Conservation (phyloP, 2,888 invertebrate genomes). For the Dromius quadrimaculatus region DNA sequence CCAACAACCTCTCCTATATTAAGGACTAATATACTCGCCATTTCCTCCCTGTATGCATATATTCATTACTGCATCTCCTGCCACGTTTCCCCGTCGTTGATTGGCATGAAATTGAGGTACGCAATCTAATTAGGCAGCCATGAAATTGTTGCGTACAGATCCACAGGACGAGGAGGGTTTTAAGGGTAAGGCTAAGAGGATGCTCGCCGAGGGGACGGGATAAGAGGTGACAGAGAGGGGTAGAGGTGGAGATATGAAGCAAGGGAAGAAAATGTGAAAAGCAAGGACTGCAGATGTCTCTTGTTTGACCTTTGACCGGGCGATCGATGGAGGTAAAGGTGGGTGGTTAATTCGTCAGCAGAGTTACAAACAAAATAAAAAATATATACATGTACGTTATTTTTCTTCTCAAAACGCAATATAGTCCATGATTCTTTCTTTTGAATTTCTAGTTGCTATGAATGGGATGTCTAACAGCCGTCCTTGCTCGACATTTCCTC, state of each 20-base stretch:
- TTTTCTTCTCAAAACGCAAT: too few species aligned
- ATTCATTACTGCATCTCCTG: conserved; percentile 17
- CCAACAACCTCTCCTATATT: too few species aligned
- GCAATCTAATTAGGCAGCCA: conserved; percentile 53
- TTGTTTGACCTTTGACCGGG: conserved; percentile 25
- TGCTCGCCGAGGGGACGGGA: too few species aligned
- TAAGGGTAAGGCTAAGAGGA: too few species aligned
- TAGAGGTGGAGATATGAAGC: conserved; percentile 20
- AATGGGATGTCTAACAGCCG: too few species aligned
- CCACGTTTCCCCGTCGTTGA: conserved; percentile 53
- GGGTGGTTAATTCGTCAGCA: background rate
- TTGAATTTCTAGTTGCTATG: too few species aligned
- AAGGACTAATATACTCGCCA: too few species aligned
- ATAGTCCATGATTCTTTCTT: too few species aligned
- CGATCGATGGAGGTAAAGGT: conserved; percentile 14
- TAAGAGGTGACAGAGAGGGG: too few species aligned
- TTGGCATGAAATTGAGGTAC: conserved; percentile 56
- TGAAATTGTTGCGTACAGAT: conserved; percentile 32
- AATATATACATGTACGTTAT: too few species aligned
- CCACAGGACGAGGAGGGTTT: background rate
- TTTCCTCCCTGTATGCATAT: conserved; percentile 9
- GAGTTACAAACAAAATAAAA: too few species aligned
- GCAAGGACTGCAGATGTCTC: conserved; percentile 29
- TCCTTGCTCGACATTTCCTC: too few species aligned
- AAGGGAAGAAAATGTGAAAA: conserved; percentile 21